phyloP scores from a whole-genome alignment of 2,888 invertebrate species.

The Epistrophe eligans region DNA sequence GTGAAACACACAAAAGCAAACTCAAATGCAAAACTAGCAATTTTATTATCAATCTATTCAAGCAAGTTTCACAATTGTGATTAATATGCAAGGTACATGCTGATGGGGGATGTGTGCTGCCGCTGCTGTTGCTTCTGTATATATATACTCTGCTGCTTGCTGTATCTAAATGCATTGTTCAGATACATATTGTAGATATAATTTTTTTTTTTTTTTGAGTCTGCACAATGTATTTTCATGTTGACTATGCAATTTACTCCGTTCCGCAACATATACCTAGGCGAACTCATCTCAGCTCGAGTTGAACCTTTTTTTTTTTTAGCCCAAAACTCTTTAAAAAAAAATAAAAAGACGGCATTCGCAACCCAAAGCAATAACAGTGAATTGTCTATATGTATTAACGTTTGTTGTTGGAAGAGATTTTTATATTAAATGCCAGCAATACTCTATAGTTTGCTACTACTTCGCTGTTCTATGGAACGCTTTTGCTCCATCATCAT shows the following conservation, averaged over 20 bases:
- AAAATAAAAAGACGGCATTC: conserved; percentile 45
- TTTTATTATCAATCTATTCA: conserved; percentile 76
- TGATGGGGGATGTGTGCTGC: conserved; percentile 59
- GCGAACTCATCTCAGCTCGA: conserved; percentile 49
- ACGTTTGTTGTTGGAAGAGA: conserved; percentile 60
- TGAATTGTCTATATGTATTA: conserved; percentile 68
- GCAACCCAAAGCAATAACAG: conserved; percentile 62
- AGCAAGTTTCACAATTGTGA: conserved; percentile 75
- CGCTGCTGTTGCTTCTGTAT: neutral
- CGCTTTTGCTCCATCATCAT: conserved; percentile 53
- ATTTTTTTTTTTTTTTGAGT: conserved; percentile 28
- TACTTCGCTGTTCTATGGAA: neutral
- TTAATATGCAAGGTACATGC: conserved; percentile 75
- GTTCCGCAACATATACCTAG: conserved; percentile 71
- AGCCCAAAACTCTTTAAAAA: conserved; percentile 7
- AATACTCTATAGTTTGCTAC: conserved; percentile 33
- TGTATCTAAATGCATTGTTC: conserved; percentile 72
- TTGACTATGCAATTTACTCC: conserved; percentile 73
- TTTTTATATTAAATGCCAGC: conserved; percentile 58
- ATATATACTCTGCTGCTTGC: conserved; percentile 4
- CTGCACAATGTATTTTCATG: conserved; percentile 62
- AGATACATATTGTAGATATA: conserved; percentile 37
- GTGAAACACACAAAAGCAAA: conserved; percentile 60
- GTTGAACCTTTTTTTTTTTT: conserved; percentile 28
- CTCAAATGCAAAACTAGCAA: conserved; percentile 75